Evolutionary conservation across 2,888 invertebrate species (phyloP).

Genomic region (Apamea monoglypha): DNA sequence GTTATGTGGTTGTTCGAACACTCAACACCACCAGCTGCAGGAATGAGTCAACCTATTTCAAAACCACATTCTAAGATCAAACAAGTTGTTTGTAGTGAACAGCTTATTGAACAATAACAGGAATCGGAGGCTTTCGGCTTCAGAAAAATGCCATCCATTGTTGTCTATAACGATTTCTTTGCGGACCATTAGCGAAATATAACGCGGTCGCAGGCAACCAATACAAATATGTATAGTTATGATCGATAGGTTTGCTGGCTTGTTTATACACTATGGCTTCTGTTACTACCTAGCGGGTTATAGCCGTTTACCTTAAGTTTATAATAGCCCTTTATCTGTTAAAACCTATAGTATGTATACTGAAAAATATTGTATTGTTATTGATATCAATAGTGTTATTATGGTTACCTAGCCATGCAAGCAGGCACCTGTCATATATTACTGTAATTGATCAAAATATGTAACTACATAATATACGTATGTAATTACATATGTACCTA

Average conservation of each 20-base stretch:
- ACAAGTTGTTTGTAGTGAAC: constrained; percentile 37
- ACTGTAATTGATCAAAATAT: constrained; percentile 5
- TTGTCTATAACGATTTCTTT: constrained; percentile 62
- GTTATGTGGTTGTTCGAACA: constrained; percentile 28
- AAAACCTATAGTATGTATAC: not conserved
- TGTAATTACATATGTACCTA: constrained; percentile 1
- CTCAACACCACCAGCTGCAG: constrained; percentile 29
- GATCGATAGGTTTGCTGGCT: constrained; percentile 45
- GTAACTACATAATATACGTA: not conserved
- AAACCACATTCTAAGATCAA: constrained; percentile 40
- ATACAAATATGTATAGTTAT: constrained; percentile 47
- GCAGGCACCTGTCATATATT: not conserved
- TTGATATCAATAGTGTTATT: not conserved
- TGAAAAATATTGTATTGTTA: too few species aligned
- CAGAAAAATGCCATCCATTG: constrained; percentile 41
- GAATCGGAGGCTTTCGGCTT: constrained; percentile 15
- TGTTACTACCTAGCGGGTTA: constrained; percentile 30
- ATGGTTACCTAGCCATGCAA: not conserved
- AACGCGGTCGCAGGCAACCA: constrained; percentile 42
- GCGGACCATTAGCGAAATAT: constrained; percentile 62
- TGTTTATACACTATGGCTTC: constrained; percentile 28
- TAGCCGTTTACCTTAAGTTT: not conserved
- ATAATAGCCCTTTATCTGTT: constrained; percentile 8
- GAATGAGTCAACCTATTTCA: constrained; percentile 42
- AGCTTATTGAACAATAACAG: constrained; percentile 30